Percentiles rank a stretch among this genome's conserved stretches.
Evolutionary conservation across 1,140 invertebrate genomes (phyloP).

Genomic region (Charaxes varanes): DNA sequence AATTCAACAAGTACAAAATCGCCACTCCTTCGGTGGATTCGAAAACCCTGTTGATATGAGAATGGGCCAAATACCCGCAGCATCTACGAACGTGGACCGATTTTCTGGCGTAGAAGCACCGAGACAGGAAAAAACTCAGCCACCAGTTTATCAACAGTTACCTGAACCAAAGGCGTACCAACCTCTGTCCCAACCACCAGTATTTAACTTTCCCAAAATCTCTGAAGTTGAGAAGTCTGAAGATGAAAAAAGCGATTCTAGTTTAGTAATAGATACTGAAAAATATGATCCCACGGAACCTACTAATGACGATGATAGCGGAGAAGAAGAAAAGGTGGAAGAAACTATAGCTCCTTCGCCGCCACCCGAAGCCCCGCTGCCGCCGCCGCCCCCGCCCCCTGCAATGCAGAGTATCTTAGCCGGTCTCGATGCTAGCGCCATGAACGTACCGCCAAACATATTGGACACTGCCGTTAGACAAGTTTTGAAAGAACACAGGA

Average conservation of each 20-base stretch:
- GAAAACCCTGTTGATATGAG: conserved; percentile 53
- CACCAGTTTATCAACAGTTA: conserved; percentile 33
- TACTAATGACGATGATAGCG: conserved; percentile 71
- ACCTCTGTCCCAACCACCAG: conserved; percentile 75
- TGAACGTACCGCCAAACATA: conserved; percentile 42
- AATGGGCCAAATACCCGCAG: conserved; percentile 27
- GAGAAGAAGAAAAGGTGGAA: conserved; percentile 33
- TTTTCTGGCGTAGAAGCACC: conserved; percentile 17
- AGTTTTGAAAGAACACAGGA: conserved; percentile 51
- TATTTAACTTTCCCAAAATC: conserved; percentile 67
- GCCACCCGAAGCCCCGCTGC: conserved; percentile 8
- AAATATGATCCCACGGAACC: conserved; percentile 81
- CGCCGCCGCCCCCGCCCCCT: conserved; percentile 13
- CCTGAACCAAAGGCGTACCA: conserved; percentile 68
- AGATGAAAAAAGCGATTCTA: conserved; percentile 78
- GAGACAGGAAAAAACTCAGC: conserved; percentile 16
- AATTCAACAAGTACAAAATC: conserved; percentile 13
- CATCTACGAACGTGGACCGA: conserved; percentile 15
- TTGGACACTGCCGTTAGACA: conserved; percentile 58
- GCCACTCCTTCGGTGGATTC: conserved; percentile 49
- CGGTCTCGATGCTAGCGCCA: conserved; percentile 28
- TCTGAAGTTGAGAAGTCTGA: conserved; percentile 58
- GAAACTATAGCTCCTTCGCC: conserved; percentile 9
- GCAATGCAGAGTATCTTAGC: conserved; percentile 29
- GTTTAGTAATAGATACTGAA: conserved; percentile 78